Conservation (phyloP, 2,113 vertebrate species). For the Nipponia nippon region DNA sequence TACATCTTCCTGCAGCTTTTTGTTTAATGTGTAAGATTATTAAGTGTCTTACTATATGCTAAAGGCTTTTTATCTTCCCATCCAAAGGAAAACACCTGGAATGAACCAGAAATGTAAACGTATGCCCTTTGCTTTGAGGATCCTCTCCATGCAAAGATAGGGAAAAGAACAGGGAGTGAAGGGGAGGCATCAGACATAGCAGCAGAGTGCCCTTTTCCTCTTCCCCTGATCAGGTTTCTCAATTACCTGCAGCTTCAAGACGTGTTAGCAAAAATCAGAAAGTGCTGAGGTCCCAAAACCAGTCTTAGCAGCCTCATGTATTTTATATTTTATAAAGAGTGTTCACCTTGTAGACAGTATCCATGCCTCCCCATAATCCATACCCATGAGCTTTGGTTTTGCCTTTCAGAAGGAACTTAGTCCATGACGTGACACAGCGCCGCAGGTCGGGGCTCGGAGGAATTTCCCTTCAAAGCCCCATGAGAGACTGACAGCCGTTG, state of each 20-base stretch:
- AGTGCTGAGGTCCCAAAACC: fast-evolving
- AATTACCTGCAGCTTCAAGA: background rate
- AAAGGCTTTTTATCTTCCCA: background rate
- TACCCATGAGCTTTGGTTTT: background rate
- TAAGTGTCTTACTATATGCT: background rate
- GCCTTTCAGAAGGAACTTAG: background rate
- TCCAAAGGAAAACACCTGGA: background rate
- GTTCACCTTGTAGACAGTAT: background rate
- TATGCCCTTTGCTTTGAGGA: background rate
- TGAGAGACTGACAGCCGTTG: background rate
- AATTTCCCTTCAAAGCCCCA: background rate
- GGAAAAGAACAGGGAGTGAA: background rate
- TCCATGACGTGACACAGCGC: background rate
- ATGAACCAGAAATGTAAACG: background rate
- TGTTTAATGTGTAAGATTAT: background rate
- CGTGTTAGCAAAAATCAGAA: background rate
- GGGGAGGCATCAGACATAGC: background rate
- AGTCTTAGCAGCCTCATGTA: fast-evolving
- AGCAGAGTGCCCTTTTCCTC: background rate
- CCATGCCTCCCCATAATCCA: background rate
- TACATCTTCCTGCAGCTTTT: background rate
- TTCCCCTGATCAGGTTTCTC: background rate
- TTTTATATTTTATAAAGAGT: background rate
- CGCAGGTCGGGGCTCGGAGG: fast-evolving
- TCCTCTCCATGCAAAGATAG: background rate